Evolutionary conservation across 92 coral and sea anemone genomes (phyloP).

Genomic region (Montipora capitata): DNA sequence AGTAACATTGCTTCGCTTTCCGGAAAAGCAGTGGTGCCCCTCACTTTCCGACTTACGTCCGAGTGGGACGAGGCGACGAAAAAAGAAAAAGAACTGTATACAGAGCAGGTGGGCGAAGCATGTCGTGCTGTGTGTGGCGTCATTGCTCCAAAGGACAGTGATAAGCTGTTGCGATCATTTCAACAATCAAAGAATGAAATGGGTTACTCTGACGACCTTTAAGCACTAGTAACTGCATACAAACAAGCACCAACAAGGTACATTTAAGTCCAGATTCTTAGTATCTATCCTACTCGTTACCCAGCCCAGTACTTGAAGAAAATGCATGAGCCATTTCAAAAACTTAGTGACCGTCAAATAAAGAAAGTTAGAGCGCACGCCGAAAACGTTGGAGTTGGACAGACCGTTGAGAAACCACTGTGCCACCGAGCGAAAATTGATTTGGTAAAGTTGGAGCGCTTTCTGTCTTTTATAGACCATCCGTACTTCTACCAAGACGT

Average conservation of each 20-base stretch:
- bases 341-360: constrained; percentile 70
- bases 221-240: too few species aligned
- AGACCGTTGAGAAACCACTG: constrained; percentile 29
- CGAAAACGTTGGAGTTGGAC: constrained; percentile 52
- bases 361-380: constrained; percentile 68
- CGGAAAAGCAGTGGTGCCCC: constrained; percentile 10
- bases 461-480: too few species aligned
- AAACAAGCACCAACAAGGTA: too few species aligned
- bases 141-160: constrained; percentile 68
- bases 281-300: too few species aligned
- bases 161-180: constrained; percentile 55
- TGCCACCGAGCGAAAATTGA: constrained; percentile 58
- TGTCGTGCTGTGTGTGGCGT: constrained; percentile 73
- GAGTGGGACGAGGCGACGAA: too few species aligned
- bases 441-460: neutral
- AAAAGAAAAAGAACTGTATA: too few species aligned
- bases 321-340: constrained; percentile 67
- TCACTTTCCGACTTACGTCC: constrained; percentile 50
- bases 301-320: neutral
- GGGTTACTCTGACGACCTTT: too few species aligned
- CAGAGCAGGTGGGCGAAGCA: constrained; percentile 36
- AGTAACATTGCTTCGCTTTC: too few species aligned
- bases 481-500: too few species aligned
- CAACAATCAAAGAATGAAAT: neutral
- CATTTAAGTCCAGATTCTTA: too few species aligned